Evolutionary conservation across 37 sponge, comb jelly and placozoan species (phyloP).

Genomic region (Ianthella basta): DNA sequence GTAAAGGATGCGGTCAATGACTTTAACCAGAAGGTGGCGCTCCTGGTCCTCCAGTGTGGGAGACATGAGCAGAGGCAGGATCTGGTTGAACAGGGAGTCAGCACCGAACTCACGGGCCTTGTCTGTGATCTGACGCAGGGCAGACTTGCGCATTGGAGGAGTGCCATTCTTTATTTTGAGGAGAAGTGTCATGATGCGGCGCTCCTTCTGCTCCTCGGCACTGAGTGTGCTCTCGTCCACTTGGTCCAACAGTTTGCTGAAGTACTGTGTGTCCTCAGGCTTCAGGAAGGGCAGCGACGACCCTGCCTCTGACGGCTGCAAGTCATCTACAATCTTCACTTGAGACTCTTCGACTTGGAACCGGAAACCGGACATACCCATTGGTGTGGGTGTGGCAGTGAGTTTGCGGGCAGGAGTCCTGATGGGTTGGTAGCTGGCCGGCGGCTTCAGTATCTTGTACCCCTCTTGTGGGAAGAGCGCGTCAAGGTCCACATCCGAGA

Average conservation of each 20-base stretch:
- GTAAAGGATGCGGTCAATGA: constrained; percentile 97
- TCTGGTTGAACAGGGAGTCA: constrained; percentile 97
- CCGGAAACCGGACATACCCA: constrained; percentile 90
- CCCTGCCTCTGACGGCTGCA: constrained; percentile 75
- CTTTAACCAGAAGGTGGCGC: constrained; percentile 96
- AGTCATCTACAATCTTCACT: constrained; percentile 81
- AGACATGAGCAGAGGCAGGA: constrained; percentile 97
- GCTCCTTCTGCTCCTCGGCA: constrained; percentile 97
- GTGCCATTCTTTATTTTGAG: constrained; percentile 99
- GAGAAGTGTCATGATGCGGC: constrained; percentile 93
- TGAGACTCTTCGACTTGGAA: constrained; percentile 83
- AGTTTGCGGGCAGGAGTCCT: constrained; percentile 92
- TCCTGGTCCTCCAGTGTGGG: constrained; percentile 97
- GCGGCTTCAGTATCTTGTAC: constrained; percentile 90
- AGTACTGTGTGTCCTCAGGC: constrained; percentile 97
- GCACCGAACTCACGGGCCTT: constrained; percentile 99
- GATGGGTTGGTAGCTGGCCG: constrained; percentile 89
- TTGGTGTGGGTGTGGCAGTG: constrained; percentile 96
- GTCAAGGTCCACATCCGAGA: constrained; percentile 94
- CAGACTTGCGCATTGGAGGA: constrained; percentile 99
- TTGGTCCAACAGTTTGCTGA: constrained; percentile 89
- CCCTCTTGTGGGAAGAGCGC: constrained; percentile 95
- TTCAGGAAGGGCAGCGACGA: constrained; percentile 93
- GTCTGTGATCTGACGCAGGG: constrained; percentile 96
- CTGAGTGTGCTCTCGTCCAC: constrained; percentile 89